Conservation (phyloP, 2,888 invertebrate genomes). For the Nemurella pictetii region DNA sequence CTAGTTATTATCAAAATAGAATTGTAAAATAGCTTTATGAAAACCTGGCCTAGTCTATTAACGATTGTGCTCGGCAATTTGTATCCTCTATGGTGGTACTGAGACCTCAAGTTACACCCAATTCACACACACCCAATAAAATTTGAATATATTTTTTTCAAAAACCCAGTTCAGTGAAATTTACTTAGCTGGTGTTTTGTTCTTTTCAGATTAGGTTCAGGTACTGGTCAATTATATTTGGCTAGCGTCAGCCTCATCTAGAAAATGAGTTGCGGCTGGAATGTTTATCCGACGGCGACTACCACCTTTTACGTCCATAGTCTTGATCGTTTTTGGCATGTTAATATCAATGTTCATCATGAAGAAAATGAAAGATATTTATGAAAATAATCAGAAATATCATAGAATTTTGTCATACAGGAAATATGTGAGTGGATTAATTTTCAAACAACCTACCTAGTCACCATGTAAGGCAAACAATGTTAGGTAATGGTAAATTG, state of each 20-base stretch:
- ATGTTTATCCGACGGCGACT: slow-evolving; percentile 50
- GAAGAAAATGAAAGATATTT: slow-evolving; percentile 54
- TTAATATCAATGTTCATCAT: slow-evolving; percentile 51
- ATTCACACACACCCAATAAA: too few species aligned
- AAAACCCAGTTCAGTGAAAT: too few species aligned
- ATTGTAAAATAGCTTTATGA: neutral
- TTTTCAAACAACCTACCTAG: slow-evolving; percentile 3
- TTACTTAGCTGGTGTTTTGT: too few species aligned
- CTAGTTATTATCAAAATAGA: neutral
- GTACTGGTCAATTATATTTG: neutral
- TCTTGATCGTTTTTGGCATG: slow-evolving; percentile 49
- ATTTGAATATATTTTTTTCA: too few species aligned
- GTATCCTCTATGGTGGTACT: too few species aligned
- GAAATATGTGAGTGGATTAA: slow-evolving; percentile 52
- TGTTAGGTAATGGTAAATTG: too few species aligned
- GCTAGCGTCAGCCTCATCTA: neutral
- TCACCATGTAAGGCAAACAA: too few species aligned
- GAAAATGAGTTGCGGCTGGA: slow-evolving; percentile 40
- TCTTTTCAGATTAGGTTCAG: too few species aligned
- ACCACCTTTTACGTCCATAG: slow-evolving; percentile 48
- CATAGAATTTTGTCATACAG: slow-evolving; percentile 54
- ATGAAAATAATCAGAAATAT: slow-evolving; percentile 55
- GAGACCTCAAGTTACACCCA: too few species aligned
- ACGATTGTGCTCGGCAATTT: too few species aligned
- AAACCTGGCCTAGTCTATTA: too few species aligned